Base-by-base conservation (phyloP, 2,888 invertebrate genomes). In the Metalampra italica region DNA sequence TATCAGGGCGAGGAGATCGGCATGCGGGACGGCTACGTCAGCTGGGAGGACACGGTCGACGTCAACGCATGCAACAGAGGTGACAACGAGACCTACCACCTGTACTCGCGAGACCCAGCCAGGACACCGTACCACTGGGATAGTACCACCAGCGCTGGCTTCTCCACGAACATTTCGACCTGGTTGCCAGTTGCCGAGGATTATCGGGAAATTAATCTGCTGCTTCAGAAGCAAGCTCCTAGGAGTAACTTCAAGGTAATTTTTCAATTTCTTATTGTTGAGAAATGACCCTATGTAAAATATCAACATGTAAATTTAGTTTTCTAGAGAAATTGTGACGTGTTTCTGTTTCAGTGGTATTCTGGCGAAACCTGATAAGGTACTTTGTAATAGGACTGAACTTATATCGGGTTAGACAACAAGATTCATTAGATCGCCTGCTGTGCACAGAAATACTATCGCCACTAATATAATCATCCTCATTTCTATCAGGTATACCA, bases 1-100 rank as follows among this genome's bases (percentile, higher is more conserved):
- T 96, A 96, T 78, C 95, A 96, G 64, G 96, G 95, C 0, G 95
- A 95, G 64, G 95, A 95, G 72, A 92, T 95, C 29, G 95, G 93
- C 0, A 93, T 95, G 93, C 76, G 81, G 36, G 92, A 94, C 57
- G 91, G 90, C 0, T 75, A 72, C 51, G 87, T 92, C 47, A 85
- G 90, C 54, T 92, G 88, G 79, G 80, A 90, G 7, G 90, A 92
- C 47, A 92, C 92, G 0, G 79, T 90, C 0, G 93, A 92, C 59
- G 89, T 92, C 0, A 83, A 86, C 29, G 92, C 92, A 0, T 82
- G 83, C 51, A 90, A 88, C 53, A 83, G 89, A 13, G 92, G 92
- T 0, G 77, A 85, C 37, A 78, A 81, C 0, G 80, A 90, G 0
- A 86, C 90, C 3, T 93, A 91, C 60, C 68, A 82, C 7, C 52